phyloP scores from a whole-genome alignment of 37 sponge, comb jelly and placozoan species.

The Tethya wilhelma region DNA sequence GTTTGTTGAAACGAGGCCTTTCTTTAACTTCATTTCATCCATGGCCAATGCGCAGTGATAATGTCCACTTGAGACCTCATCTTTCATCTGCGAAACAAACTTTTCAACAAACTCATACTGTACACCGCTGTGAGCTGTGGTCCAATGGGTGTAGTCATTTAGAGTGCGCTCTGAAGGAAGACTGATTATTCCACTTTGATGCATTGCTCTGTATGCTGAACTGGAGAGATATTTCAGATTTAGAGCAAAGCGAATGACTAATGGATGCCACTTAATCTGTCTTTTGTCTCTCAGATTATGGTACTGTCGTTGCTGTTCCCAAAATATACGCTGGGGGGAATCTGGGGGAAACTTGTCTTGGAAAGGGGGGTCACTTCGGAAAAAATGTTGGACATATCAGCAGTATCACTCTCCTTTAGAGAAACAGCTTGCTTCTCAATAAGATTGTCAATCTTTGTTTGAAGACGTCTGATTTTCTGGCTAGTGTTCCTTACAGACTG shows the following conservation, averaged over 20 bases:
- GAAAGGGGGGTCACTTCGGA: too few species aligned
- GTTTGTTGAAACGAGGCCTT: not conserved
- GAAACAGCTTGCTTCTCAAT: too few species aligned
- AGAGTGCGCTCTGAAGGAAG: conserved; percentile 21
- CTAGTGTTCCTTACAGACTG: too few species aligned
- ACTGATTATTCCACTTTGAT: not conserved
- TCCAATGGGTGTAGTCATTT: conserved; percentile 32
- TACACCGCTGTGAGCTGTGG: conserved; percentile 8
- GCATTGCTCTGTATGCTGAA: too few species aligned
- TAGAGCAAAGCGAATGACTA: not conserved
- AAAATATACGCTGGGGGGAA: conserved; percentile 14
- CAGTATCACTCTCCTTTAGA: too few species aligned
- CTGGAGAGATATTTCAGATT: too few species aligned
- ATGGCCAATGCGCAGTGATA: not conserved
- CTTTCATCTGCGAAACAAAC: not conserved
- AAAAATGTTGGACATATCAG: too few species aligned
- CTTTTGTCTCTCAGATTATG: conserved; percentile 2
- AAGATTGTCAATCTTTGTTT: too few species aligned
- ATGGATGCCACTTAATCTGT: not conserved
- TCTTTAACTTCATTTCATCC: conserved; percentile 7
- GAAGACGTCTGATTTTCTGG: too few species aligned
- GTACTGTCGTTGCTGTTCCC: conserved; percentile 32
- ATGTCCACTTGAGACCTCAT: not conserved
- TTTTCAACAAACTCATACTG: conserved; percentile 17
- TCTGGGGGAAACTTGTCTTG: not conserved